These are phyloP conservation scores for Anser brachyrhynchus DNA, from an alignment of 2,113 vertebrate genomes.

Conservation along the genomic window DNA sequence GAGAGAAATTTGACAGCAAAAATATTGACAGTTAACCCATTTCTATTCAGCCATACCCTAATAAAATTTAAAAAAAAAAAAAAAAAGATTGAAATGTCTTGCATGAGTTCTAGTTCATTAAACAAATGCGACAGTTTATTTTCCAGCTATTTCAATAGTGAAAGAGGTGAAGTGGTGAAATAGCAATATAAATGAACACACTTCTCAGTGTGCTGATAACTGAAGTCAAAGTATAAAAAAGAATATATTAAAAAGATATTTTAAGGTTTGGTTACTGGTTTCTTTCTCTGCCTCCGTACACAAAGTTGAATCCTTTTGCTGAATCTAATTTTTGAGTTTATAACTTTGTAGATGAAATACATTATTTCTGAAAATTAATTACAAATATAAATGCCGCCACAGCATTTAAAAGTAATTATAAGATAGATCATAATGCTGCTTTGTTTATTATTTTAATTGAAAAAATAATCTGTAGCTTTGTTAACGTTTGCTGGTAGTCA, in stretches of 20 bases:
- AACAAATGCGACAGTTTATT: conserved; percentile 77
- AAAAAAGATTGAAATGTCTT: conserved; percentile 73
- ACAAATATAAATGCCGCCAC: not conserved
- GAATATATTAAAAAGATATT: not conserved
- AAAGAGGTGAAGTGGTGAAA: conserved; percentile 61
- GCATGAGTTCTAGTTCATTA: conserved; percentile 75
- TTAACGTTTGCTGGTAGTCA: conserved; percentile 29
- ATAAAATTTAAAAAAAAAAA: conserved; percentile 19
- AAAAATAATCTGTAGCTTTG: not conserved
- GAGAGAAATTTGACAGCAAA: conserved; percentile 72
- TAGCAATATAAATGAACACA: conserved; percentile 62
- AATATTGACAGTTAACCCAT: conserved; percentile 75
- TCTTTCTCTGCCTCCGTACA: not conserved
- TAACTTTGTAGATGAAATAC: not conserved
- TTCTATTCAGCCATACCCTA: conserved; percentile 61
- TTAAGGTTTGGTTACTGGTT: not conserved
- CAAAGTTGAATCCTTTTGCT: conserved; percentile 4
- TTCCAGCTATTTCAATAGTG: conserved; percentile 64
- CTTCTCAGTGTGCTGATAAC: conserved; percentile 9
- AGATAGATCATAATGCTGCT: not conserved
- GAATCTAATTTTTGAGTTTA: conserved; percentile 3
- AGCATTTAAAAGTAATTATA: not conserved
- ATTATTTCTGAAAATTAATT: conserved; percentile 44
- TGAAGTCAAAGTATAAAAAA: not conserved
- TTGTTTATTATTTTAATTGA: conserved; percentile 23